Evolutionary conservation across 1,140 invertebrate genomes (phyloP), one percentile per base, ranked within the genome.

Genomic region (Rhagoletis pomonella): DNA sequence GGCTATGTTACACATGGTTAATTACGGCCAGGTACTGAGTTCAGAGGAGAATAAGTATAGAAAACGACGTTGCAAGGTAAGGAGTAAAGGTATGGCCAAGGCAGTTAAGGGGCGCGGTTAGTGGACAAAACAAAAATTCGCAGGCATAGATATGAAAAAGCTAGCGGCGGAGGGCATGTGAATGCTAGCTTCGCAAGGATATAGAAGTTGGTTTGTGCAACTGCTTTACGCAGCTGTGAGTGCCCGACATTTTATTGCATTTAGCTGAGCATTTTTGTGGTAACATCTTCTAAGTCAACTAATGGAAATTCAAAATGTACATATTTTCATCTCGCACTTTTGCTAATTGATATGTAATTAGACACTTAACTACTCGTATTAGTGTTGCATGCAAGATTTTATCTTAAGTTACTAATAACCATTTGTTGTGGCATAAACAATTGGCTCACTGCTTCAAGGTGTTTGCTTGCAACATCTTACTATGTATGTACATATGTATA

Each of bases 301-400:
- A 81, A 81, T 81, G 44, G 9, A 42, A 55, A 55, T n/a, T 55
- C 12, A 73, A 73, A 73, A 81, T 55, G 3, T 81, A 55, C 50
- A 29, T 29, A 14, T 77, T 77, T 50, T 81, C 47, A 17, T 81
- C 47, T 17, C 73, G 42, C 44, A 58, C 42, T 81, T 55, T 55
- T 81, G 73, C 47, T 81, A 81, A 81, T 81, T 81, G 55, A 55
- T 81, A 81, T 81, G 73, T 81, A 55, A 81, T 81, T 81, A 81
- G 47, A n/a, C 47, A 47, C 44, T 81, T 81, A 81, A 58, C 44
- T 81, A 81, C 19, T 81, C 19, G 47, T 55, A 47, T 50, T 81
- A 55, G 69, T 55, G 73, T 50, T n/a, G 47, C n/a, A 58, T 81
- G 17, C 47, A 81, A 55, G 73, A 81, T 81, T 81, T 55, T 81